Evolutionary conservation across 2,113 vertebrate species (phyloP), one percentile per base, ranked within the genome.

Genomic region (Lepus europaeus): DNA sequence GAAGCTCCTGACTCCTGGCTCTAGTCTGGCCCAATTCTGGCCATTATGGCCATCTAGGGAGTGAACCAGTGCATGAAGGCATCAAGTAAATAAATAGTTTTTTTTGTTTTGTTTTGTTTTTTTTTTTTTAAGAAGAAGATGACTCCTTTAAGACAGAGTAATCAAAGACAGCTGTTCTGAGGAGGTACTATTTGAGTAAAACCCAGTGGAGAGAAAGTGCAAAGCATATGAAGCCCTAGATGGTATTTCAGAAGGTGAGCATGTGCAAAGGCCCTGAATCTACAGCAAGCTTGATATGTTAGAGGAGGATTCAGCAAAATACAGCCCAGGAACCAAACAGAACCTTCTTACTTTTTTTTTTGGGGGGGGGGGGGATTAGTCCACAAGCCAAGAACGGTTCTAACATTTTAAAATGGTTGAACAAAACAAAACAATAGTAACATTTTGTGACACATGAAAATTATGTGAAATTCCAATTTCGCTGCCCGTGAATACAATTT

Each of bases 391-490:
- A 97, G 68, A 82, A 81, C 87, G 79, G 66, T 25, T 80, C 74
- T 94, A 91, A 68, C 1, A 84, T 85, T 90, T 95, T 89, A 83
- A 87, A 95, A 36, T 70, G 16, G 36, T 14, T 96, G 70, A 78
- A 80, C 5, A 27, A 77, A 61, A 66, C 22, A 68, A 45, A 56
- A 91, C 45, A 95, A 59, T 19, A 90, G 39, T 51, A 80, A 69
- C 81, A 87, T 80, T 90, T 96, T 8, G 0, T 90, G 91, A 90
- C 17, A 4, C 33, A 74, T n/a, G 25, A 94, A 87, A 93, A 91
- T 86, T 83, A 86, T 31, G 74, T 66, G 39, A 79, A 90, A 84
- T 93, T 94, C 33, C 53, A 83, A 79, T 72, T 95, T 96, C 61
- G 31, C 51, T 31, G 59, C 77, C 77, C 64, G 90, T 82, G 92